Percentiles rank a stretch among this genome's conserved stretches.
These are phyloP conservation scores for Zonotrichia leucophrys DNA, from an alignment of 2,113 vertebrate species.

Conservation along the genomic window DNA sequence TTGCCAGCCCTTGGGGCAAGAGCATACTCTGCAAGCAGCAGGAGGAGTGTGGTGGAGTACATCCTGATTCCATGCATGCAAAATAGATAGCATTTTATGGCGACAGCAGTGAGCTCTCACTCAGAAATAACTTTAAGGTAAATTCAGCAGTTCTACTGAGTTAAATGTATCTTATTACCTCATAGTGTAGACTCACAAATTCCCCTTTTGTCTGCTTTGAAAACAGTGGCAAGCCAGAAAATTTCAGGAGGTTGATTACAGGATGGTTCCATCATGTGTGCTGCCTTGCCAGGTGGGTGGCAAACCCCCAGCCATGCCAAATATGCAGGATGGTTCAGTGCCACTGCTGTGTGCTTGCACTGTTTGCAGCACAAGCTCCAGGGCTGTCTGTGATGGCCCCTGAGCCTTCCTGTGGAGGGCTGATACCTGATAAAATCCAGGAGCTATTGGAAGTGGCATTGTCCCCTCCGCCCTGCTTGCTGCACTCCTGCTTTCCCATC, in stretches of 20 bases:
- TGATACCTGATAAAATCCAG: background rate
- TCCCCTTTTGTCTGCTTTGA: slow-evolving; percentile 5
- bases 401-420: background rate
- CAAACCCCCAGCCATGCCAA: background rate
- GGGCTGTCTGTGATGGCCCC: background rate
- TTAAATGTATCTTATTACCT: background rate
- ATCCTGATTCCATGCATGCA: background rate
- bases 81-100: background rate
- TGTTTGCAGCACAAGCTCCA: background rate
- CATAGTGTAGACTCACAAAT: background rate
- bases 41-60: background rate
- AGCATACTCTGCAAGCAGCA: background rate
- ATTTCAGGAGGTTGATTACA: background rate
- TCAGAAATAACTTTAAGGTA: background rate
- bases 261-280: background rate
- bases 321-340: background rate
- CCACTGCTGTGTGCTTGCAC: background rate
- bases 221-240: background rate
- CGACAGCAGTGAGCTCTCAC: background rate
- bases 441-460: background rate
- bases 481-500: background rate
- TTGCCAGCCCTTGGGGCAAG: background rate
- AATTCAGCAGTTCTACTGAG: background rate
- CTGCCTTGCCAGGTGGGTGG: slow-evolving; percentile 9
- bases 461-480: background rate